Conservation (phyloP, 2,888 invertebrate genomes). For the Megastigmus dorsalis region DNA sequence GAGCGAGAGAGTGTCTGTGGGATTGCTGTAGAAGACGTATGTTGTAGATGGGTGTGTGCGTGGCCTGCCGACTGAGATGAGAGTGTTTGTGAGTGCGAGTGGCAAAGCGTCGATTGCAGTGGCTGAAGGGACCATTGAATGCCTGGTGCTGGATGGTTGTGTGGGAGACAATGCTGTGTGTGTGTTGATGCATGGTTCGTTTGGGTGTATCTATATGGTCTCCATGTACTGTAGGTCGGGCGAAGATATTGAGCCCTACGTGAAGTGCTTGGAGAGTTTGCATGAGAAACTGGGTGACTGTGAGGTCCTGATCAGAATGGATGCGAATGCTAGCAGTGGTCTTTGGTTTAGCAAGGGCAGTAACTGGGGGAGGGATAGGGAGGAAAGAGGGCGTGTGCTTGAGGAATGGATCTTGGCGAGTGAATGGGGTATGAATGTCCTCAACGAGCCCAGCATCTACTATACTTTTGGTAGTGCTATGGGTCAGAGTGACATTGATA, state of each 20-base stretch:
- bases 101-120: conserved; percentile 32
- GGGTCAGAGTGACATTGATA: too few species aligned
- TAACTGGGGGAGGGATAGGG: background rate
- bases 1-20: conserved; percentile 22
- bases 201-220: conserved; percentile 38
- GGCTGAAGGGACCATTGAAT: background rate
- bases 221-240: conserved; percentile 48
- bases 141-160: background rate
- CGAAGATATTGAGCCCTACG: background rate
- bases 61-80: conserved; percentile 11
- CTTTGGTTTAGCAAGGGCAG: conserved; percentile 50
- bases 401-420: too few species aligned
- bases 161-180: conserved; percentile 21
- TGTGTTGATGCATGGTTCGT: conserved; percentile 41
- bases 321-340: conserved; percentile 55
- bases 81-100: conserved; percentile 10
- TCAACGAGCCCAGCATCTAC: too few species aligned
- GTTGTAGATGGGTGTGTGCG: background rate
- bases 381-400: background rate
- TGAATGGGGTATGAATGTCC: too few species aligned
- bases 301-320: conserved; percentile 46
- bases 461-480: too few species aligned
- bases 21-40: too few species aligned
- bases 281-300: background rate
- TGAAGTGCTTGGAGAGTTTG: conserved; percentile 33